phyloP scores from a whole-genome alignment of 2,888 invertebrate genomes.

The Heliconius ethilla region DNA sequence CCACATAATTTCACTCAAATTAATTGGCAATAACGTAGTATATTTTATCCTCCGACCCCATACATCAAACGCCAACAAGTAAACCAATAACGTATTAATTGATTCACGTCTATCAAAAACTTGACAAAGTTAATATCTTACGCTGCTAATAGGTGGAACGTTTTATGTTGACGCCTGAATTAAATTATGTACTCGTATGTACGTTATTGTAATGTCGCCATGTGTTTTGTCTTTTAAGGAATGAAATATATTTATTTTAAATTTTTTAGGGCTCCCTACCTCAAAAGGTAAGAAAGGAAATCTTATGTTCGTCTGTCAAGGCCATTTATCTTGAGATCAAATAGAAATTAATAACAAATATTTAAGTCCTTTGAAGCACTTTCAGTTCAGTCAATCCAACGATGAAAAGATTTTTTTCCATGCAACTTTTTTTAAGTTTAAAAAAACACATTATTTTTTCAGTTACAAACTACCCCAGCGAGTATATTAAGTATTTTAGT shows the following conservation, averaged over 20 bases:
- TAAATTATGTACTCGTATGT: constrained; percentile 33
- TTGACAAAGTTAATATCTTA: constrained; percentile 40
- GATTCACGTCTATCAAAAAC: constrained; percentile 39
- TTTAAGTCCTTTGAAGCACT: not conserved
- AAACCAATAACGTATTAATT: constrained; percentile 37
- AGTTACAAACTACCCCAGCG: too few species aligned
- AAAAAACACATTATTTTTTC: too few species aligned
- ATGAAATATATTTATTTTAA: not conserved
- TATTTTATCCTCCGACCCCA: constrained; percentile 24
- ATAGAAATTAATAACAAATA: not conserved
- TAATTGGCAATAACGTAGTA: constrained; percentile 19
- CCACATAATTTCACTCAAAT: constrained; percentile 7
- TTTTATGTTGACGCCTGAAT: constrained; percentile 40
- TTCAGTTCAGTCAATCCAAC: too few species aligned
- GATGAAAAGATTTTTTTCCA: too few species aligned
- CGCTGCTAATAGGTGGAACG: constrained; percentile 38
- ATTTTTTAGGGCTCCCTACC: not conserved
- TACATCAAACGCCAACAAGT: constrained; percentile 30
- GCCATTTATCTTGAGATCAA: too few species aligned
- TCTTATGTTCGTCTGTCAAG: too few species aligned
- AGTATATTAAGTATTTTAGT: too few species aligned
- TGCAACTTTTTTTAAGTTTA: too few species aligned
- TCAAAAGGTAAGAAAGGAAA: too few species aligned
- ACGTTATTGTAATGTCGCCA: constrained; percentile 35
- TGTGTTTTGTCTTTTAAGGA: not conserved